phyloP scores from a whole-genome alignment of 1,140 invertebrate genomes.

The Diorhabda sublineata region DNA sequence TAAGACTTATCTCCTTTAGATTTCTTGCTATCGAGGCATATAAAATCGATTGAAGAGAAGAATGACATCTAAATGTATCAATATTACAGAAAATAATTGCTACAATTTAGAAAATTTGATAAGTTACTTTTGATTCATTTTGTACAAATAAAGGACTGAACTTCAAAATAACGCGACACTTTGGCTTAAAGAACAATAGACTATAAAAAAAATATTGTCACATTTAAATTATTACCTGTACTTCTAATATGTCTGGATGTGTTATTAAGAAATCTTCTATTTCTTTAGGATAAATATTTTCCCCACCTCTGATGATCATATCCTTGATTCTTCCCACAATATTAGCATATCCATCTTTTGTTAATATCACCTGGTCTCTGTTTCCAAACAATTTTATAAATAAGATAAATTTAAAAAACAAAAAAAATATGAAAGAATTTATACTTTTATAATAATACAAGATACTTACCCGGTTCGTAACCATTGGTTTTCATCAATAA shows the following conservation, averaged over 20 bases:
- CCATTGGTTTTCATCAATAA: slow-evolving; percentile 73
- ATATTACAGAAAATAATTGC: no score
- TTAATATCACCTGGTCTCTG: slow-evolving; percentile 75
- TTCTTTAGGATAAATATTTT: slow-evolving; percentile 87
- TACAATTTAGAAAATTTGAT: no score
- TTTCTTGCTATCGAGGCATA: no score
- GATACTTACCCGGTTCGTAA: slow-evolving; percentile 77
- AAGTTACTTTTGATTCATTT: no score
- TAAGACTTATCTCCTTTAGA: no score
- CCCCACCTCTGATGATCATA: slow-evolving; percentile 87
- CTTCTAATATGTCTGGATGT: slow-evolving; percentile 73
- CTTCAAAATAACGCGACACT: no score
- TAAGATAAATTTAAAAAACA: slow-evolving; percentile 20
- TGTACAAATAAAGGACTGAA: no score
- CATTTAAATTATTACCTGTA: slow-evolving; percentile 55
- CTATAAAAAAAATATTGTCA: slow-evolving; percentile 25
- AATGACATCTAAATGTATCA: no score
- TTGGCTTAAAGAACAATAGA: slow-evolving; percentile 63
- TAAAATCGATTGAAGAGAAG: no score
- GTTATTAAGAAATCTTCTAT: slow-evolving; percentile 77
- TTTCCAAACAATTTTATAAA: slow-evolving; percentile 29
- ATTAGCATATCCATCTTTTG: slow-evolving; percentile 70
- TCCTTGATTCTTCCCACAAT: slow-evolving; percentile 86
- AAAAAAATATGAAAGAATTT: no score
- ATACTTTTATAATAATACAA: neutral